Conservation (phyloP, 2,113 vertebrate species). For the Calonectris borealis region DNA sequence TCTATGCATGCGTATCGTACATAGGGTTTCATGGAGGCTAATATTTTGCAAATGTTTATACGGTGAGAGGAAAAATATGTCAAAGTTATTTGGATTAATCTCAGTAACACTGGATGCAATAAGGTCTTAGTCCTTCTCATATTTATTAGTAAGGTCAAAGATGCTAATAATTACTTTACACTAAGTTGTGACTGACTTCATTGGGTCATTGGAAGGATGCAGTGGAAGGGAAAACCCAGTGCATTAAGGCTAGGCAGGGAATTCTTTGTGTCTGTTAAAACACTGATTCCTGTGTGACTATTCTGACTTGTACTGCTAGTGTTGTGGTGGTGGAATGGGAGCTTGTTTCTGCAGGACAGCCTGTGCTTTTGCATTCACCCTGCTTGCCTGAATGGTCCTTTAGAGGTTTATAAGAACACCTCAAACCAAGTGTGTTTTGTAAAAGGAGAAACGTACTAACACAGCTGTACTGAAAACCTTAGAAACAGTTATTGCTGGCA, state of each 20-base stretch:
- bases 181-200: background rate
- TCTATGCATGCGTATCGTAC: fast-evolving
- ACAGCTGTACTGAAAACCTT: background rate
- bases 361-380: background rate
- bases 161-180: background rate
- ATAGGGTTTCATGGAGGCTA: background rate
- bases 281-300: background rate
- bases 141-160: background rate
- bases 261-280: background rate
- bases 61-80: background rate
- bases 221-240: background rate
- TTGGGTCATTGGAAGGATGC: background rate
- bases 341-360: background rate
- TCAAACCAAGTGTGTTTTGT: background rate
- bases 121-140: background rate
- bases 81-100: background rate
- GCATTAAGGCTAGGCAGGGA: background rate
- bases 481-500: background rate
- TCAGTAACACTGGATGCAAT: background rate
- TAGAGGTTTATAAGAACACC: background rate
- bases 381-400: background rate
- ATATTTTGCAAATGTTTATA: background rate
- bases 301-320: background rate
- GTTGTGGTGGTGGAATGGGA: background rate
- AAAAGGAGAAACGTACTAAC: background rate